Base-by-base conservation (phyloP, 2,797 vertebrate species). In the Gambusia yucatana region DNA sequence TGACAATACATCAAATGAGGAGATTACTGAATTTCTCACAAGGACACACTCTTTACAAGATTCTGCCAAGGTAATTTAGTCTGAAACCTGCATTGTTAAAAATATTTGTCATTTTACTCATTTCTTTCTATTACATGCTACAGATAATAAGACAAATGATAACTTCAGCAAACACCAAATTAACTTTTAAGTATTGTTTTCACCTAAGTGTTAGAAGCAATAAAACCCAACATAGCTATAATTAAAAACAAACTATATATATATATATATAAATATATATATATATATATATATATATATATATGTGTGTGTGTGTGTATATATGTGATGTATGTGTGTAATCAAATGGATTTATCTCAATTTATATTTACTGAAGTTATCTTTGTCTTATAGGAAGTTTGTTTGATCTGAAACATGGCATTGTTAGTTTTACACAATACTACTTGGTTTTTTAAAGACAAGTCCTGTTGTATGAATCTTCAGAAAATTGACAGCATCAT, bases 401-500 rank as follows among this genome's bases (percentile, higher is more conserved):
- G 33, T 13, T 67, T 39, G 17, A 67, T 41, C 20, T 67, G 36
- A 67, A 67, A 67, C 36, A 67, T 67, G 33, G 3, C 17, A 65
- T 50, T 50, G 17, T 10, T 65, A 67, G 36, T 67, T 41, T 67
- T 25, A 39, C 3, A 22, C 7, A 0, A 3, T 4, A 65, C 30
- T 65, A 39, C 17, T 25, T 63, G 14, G 2, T 20, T 17, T 36
- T 9, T 47, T 7, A n/a, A 84, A 78, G n/a, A 39, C 7, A 50
- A 7, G 61, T 10, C 70, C 8, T 76, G 1, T 83, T 61, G 48
- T 25, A 25, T 81, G 20, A 57, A 76, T 36, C 6, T 20, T 80
- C 79, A 99, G 98, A 96, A 94, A 92, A 97, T 98, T 57, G 89
- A 96, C 52, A 85, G 74, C 39, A 87, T 98, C 71, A 94, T 94